These are phyloP conservation scores for Spodoptera picta DNA, from an alignment of 2,888 invertebrate species.

Conservation along the genomic window DNA sequence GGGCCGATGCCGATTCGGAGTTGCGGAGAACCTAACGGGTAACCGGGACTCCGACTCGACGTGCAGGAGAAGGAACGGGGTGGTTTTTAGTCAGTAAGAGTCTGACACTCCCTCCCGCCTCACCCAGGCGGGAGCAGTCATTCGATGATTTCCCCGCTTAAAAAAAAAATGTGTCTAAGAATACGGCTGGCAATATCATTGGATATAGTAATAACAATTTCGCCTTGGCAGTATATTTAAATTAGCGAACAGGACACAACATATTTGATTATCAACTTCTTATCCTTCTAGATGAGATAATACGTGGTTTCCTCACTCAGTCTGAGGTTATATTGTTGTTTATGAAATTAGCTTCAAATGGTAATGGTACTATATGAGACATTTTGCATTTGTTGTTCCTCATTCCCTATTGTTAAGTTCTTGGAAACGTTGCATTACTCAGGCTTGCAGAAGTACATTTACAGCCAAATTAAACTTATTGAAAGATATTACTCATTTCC, in stretches of 20 bases:
- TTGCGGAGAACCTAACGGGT: no score
- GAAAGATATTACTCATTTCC: no score
- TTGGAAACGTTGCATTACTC: neutral
- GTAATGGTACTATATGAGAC: constrained; percentile 19
- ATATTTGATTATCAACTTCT: constrained; percentile 13
- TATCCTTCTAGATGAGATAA: constrained; percentile 37
- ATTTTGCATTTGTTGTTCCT: constrained; percentile 1
- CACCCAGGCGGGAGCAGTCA: no score
- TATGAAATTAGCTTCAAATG: constrained; percentile 33
- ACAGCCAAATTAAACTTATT: no score
- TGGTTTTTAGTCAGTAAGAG: no score
- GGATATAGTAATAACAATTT: constrained; percentile 10
- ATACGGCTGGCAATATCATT: constrained; percentile 12
- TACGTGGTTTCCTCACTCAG: constrained; percentile 34
- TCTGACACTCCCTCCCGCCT: no score
- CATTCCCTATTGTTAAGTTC: constrained; percentile 15
- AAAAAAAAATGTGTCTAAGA: constrained; percentile 8
- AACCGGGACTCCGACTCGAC: no score
- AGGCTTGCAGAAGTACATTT: no score
- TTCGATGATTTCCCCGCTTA: no score
- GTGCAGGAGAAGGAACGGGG: no score
- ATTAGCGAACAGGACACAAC: constrained; percentile 27
- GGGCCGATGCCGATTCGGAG: no score
- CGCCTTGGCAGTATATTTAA: constrained; percentile 32
- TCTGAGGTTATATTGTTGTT: constrained; percentile 23